These are phyloP conservation scores for Drosophila teissieri DNA, from an alignment of 1,140 invertebrate genomes.

Conservation along the genomic window DNA sequence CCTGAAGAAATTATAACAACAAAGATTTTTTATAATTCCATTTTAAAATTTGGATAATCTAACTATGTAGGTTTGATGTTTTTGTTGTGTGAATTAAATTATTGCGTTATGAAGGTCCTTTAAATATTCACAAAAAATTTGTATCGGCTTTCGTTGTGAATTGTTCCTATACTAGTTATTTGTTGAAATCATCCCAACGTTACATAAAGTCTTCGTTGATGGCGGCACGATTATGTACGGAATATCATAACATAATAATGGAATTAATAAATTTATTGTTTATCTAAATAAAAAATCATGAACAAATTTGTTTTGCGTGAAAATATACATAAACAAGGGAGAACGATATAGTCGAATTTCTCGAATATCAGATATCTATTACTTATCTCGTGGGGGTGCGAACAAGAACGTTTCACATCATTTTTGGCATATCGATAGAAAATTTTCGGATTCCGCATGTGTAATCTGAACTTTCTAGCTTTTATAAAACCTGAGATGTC, in stretches of 20 bases:
- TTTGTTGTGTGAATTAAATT: background rate
- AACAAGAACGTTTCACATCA: too few relatives aligned
- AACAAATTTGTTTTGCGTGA: too few relatives aligned
- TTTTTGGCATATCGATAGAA: too few relatives aligned
- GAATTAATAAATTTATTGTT: background rate
- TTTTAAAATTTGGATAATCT: background rate
- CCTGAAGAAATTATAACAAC: background rate
- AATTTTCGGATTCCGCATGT: too few relatives aligned
- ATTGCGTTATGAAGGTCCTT: too few relatives aligned
- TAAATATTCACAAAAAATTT: background rate
- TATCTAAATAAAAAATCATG: background rate
- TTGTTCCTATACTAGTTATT: conserved; percentile 30
- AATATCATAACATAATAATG: background rate
- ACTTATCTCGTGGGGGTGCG: too few relatives aligned
- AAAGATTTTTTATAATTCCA: background rate
- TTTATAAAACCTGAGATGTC: too few relatives aligned
- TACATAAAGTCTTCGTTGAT: background rate
- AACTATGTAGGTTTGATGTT: background rate
- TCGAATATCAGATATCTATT: too few relatives aligned
- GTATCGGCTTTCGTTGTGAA: conserved; percentile 3
- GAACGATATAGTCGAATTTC: too few relatives aligned
- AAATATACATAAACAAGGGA: too few relatives aligned
- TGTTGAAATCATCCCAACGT: background rate
- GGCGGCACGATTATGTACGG: background rate
- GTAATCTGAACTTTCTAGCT: too few relatives aligned